phyloP scores from a whole-genome alignment of 2,113 vertebrate genomes.

The Halcyon malimbica region DNA sequence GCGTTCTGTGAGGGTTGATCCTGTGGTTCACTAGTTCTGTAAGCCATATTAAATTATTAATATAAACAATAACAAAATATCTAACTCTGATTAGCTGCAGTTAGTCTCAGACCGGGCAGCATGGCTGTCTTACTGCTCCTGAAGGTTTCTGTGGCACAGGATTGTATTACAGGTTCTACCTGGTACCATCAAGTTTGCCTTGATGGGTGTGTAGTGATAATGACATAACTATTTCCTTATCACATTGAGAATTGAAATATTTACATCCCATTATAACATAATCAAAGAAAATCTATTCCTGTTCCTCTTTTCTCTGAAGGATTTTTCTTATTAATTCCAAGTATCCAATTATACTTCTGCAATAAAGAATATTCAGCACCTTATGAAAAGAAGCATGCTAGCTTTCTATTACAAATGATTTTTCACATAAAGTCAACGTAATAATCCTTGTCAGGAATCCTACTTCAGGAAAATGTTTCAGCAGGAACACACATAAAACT shows the following conservation, averaged over 20 bases:
- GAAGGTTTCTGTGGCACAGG: background rate
- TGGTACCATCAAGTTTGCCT: background rate
- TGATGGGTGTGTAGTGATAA: background rate
- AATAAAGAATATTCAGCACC: background rate
- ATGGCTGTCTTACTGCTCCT: background rate
- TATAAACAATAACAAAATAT: background rate
- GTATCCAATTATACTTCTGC: background rate
- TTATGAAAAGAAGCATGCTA: background rate
- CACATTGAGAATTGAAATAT: background rate
- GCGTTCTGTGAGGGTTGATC: background rate
- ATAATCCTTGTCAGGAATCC: background rate
- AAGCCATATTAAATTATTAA: background rate
- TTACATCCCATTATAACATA: background rate
- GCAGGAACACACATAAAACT: background rate
- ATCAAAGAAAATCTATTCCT: constrained; percentile 1
- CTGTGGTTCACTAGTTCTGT: background rate
- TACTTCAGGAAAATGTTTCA: background rate
- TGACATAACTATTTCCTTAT: background rate
- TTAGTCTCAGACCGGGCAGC: background rate
- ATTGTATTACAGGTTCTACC: background rate
- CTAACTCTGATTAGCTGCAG: background rate
- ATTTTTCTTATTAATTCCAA: constrained; percentile 18
- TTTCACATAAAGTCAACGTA: background rate
- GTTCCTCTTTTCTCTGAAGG: background rate
- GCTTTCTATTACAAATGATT: background rate